Evolutionary conservation across 2,888 invertebrate genomes (phyloP), one percentile per base, ranked within the genome.

Genomic region (Bombylius discolor): DNA sequence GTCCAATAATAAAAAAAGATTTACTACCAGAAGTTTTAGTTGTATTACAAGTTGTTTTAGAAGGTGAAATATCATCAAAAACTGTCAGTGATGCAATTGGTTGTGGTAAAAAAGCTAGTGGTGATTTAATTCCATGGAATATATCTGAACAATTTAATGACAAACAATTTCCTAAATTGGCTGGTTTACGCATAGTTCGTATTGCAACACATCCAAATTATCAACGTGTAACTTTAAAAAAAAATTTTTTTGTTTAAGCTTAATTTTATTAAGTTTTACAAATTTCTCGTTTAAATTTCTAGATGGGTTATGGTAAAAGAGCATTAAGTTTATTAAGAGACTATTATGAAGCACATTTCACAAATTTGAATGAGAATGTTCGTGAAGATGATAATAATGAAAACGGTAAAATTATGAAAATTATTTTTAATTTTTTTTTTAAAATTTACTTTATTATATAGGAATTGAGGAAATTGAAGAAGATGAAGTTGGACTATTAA

Each of bases 151-250:
- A 98, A 73, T 96, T 87, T 74, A 90, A 93, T 54, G 97, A 99
- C 71, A 81, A 83, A 59, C 89, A 96, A 70, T 99, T 99, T 73
- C 93, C 96, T 0, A 83, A 85, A 56, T 77, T 99, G 0, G 78
- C 83, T 42, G 99, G 99, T 1, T 93, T 91, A 2, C 80, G 99
- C 60, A 80, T 99, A 59, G 93, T 99, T 1, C 80, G 99, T 61
- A 95, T 99, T 62, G 99, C 99, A 7, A 97, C 98, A 0, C 97
- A 99, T 79, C 98, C 99, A 0, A 93, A 95, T 62, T 97, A 96
- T 72, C 95, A 96, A 72, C 79, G 87, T 66, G 88, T 88, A 74
- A 69, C 76, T 74, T 47, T 51, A n/a, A 14, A 49, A 50, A 57
- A 46, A 8, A 53, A 55, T n/a, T n/a, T n/a, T n/a, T n/a, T n/a